Conservation (phyloP, 2,797 vertebrate species). For the Coluber constrictor region DNA sequence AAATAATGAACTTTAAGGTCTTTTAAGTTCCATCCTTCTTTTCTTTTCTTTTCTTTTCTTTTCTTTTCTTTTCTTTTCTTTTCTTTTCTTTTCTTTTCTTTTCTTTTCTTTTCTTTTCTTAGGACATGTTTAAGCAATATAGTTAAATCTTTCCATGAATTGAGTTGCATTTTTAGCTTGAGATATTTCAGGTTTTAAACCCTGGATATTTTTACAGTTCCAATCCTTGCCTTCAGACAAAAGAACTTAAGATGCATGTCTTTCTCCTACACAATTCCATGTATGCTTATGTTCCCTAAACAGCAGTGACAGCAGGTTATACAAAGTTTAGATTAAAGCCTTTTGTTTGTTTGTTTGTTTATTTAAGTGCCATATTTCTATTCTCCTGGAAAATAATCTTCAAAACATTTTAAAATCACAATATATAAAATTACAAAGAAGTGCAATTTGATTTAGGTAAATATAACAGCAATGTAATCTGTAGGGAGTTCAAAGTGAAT, state of each 20-base stretch:
- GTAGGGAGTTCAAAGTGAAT: neutral
- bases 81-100: too few species aligned
- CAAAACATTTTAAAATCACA: slow-evolving; percentile 39
- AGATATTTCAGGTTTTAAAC: neutral
- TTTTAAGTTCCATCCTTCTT: neutral
- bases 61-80: too few species aligned
- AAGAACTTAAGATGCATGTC: neutral
- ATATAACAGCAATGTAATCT: neutral
- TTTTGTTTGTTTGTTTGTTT: neutral
- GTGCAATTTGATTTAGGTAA: neutral
- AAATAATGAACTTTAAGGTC: neutral
- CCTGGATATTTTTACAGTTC: neutral
- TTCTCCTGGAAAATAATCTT: neutral
- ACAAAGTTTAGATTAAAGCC: slow-evolving; percentile 41
- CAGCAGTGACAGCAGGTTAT: slow-evolving; percentile 42
- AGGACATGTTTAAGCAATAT: neutral
- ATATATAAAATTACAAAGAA: slow-evolving; percentile 28
- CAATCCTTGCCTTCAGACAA: neutral
- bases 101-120: too few species aligned
- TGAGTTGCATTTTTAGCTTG: neutral
- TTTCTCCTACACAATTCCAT: neutral
- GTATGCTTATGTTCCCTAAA: neutral
- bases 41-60: too few species aligned
- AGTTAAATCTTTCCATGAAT: neutral
- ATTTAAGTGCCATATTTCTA: too few species aligned